Evolutionary conservation across 1,140 invertebrate species (phyloP).

Genomic region (Hylaeus volcanicus): DNA sequence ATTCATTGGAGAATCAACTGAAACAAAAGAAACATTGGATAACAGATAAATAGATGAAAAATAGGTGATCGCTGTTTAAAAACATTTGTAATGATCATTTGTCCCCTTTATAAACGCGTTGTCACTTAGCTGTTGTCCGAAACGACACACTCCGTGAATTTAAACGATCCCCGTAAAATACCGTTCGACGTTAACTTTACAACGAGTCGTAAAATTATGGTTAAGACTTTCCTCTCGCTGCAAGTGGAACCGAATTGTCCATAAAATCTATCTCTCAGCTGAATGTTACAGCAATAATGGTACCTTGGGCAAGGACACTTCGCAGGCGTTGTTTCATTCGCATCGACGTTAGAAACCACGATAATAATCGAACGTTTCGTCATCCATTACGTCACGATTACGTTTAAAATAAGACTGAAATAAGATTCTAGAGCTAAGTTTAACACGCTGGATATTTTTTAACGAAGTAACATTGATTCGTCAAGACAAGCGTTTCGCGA

Average conservation of each 20-base stretch:
- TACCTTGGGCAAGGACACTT: not conserved
- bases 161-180: too few relatives aligned
- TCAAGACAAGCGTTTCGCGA: not conserved
- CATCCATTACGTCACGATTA: too few relatives aligned
- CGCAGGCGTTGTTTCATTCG: not conserved
- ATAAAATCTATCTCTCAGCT: not conserved
- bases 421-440: too few relatives aligned
- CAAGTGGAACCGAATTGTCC: not conserved
- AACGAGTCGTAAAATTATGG: not conserved
- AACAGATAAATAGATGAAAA: too few relatives aligned
- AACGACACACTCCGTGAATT: not conserved
- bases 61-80: too few relatives aligned
- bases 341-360: not conserved
- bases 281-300: not conserved
- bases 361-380: not conserved
- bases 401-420: too few relatives aligned
- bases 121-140: too few relatives aligned
- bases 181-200: not conserved
- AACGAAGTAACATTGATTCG: not conserved
- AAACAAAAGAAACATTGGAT: constrained; percentile 35
- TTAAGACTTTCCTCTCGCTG: not conserved
- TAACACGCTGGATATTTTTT: too few relatives aligned
- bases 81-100: too few relatives aligned
- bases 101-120: too few relatives aligned
- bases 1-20: constrained; percentile 73